Percentiles rank a stretch among this genome's conserved stretches.
Evolutionary conservation across 2,888 invertebrate species (phyloP).

Genomic region (Ichneumoninae sp.): DNA sequence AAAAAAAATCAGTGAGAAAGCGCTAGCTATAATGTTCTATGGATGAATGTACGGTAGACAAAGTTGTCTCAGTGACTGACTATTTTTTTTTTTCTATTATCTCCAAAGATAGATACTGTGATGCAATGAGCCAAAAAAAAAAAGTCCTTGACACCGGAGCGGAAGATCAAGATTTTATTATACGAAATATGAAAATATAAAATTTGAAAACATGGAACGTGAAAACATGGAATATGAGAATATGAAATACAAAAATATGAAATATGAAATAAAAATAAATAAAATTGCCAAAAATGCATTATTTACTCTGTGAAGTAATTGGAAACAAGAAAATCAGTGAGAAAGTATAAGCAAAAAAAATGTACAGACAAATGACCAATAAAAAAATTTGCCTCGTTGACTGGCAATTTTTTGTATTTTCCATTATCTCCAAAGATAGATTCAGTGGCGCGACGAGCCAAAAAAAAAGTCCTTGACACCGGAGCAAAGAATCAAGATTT

Average conservation of each 20-base stretch:
- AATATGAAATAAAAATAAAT: background rate
- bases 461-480: background rate
- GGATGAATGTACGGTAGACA: background rate
- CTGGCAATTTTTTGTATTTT: background rate
- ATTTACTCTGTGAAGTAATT: background rate
- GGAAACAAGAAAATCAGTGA: background rate
- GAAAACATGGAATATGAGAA: too few species aligned
- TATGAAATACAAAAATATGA: too few species aligned
- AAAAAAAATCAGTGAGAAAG: background rate
- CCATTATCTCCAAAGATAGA: background rate
- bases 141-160: background rate
- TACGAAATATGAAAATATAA: background rate
- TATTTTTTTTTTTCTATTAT: background rate
- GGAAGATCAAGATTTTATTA: background rate
- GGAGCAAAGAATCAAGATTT: background rate
- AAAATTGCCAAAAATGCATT: background rate
- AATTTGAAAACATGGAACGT: too few species aligned
- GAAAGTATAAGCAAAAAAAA: too few species aligned
- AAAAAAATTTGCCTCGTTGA: background rate
- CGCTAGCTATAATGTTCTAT: background rate
- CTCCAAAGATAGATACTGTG: background rate
- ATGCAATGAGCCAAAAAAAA: background rate
- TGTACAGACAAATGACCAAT: background rate
- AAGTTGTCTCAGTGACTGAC: background rate
- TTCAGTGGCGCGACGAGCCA: background rate